Evolutionary conservation across 2,797 vertebrate species (phyloP).

Genomic region (Enteromius trimaculatus): DNA sequence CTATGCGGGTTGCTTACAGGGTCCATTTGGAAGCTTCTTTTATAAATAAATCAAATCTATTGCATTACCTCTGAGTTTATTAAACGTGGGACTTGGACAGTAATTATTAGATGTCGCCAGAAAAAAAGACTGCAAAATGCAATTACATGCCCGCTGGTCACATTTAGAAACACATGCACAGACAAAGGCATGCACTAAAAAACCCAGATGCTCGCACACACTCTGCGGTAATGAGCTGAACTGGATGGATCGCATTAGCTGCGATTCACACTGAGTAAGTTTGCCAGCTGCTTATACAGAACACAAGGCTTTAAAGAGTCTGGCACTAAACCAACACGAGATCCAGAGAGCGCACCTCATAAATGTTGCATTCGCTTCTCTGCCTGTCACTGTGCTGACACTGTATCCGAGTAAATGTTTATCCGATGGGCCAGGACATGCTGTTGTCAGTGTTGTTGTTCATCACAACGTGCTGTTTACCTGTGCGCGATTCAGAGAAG

Average conservation of each 20-base stretch:
- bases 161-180: slow-evolving; percentile 67
- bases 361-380: slow-evolving; percentile 78
- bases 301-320: slow-evolving; percentile 25
- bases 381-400: slow-evolving; percentile 59
- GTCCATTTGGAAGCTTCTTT: slow-evolving; percentile 27
- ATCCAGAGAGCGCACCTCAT: slow-evolving; percentile 64
- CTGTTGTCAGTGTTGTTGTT: slow-evolving; percentile 36
- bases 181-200: slow-evolving; percentile 44
- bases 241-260: slow-evolving; percentile 69
- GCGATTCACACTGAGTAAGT: slow-evolving; percentile 66
- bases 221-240: slow-evolving; percentile 47
- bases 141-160: slow-evolving; percentile 64
- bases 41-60: slow-evolving; percentile 34
- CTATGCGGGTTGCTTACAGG: neutral
- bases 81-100: slow-evolving; percentile 29
- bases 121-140: slow-evolving; percentile 42
- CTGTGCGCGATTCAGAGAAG: neutral
- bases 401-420: slow-evolving; percentile 68
- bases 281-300: slow-evolving; percentile 41
- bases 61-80: slow-evolving; percentile 37
- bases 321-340: slow-evolving; percentile 2
- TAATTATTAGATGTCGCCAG: slow-evolving; percentile 25
- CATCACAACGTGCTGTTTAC: slow-evolving; percentile 9
- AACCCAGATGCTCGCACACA: slow-evolving; percentile 8
- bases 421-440: slow-evolving; percentile 65